phyloP scores from a whole-genome alignment of 2,113 vertebrate species.

The Redunca redunca region DNA sequence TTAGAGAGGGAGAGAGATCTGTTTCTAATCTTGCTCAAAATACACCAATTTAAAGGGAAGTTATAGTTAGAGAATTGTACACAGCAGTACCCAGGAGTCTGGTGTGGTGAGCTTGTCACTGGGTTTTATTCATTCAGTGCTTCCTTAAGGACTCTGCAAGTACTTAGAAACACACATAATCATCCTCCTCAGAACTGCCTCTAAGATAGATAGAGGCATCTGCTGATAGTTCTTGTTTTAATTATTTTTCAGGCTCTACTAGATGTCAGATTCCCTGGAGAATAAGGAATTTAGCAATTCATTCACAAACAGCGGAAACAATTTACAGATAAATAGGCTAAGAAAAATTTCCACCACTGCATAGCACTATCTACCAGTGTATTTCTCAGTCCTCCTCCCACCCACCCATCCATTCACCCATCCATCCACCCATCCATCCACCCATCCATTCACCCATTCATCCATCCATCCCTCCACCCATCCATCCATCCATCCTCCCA shows the following conservation, averaged over 20 bases:
- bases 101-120: not conserved
- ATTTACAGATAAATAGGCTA: not conserved
- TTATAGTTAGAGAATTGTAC: not conserved
- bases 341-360: not conserved
- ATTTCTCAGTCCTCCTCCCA: not conserved
- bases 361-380: not conserved
- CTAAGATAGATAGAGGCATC: not conserved
- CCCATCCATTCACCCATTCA: accelerated
- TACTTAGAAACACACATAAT: not conserved
- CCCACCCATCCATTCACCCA: too few relatives aligned
- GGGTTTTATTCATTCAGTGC: not conserved
- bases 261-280: not conserved
- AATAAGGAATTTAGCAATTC: not conserved
- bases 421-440: not conserved
- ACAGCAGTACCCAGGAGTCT: not conserved
- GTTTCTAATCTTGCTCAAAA: not conserved
- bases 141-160: not conserved
- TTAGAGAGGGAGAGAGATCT: not conserved
- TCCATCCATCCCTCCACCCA: not conserved
- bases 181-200: not conserved
- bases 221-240: not conserved
- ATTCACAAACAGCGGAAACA: not conserved
- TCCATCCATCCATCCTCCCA: not conserved
- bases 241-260: not conserved
- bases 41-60: not conserved